Evolutionary conservation across 2,113 vertebrate genomes (phyloP), one percentile per base, ranked within the genome.

Genomic region (Phoxinus phoxinus): DNA sequence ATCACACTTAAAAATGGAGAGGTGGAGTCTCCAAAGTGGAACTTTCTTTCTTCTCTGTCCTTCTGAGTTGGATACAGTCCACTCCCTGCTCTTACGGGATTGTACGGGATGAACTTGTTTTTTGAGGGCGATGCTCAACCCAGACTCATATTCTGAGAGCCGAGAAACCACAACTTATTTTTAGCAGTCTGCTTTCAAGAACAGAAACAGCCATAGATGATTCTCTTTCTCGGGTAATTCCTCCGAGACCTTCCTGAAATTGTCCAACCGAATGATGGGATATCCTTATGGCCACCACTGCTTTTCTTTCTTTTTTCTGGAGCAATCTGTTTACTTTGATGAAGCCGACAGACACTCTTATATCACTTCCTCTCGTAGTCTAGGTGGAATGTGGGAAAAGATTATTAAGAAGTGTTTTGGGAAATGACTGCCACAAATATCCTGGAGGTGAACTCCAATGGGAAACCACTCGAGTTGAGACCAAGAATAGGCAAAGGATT

Each of bases 201-300:
- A 88, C 25, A 32, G 23, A 44, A 44, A 51, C 25, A n/a, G 3
- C 76, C 81, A 80, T 48, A 19, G 27, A 71, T 41, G 13, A 32
- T 69, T 56, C 9, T 59, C 32, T 73, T 69, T 53, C 19, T 67
- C 69, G 75, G 67, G 67, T 87, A 83, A 83, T 58, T 83, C 73
- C 79, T 56, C 17, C 3, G 35, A 37, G 48, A 6, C 30, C 59
- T 71, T 48, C 46, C n/a, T 59, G 63, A 84, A 46, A 56, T 35
- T 85, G 48, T 69, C 35, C 56, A 51, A n/a, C 46, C 41, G 79
- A 88, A 90, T 92, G 87, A 89, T 88, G 91, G 92, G 91, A 93
- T 90, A 89, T 93, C 90, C 91, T 86, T 86, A 46, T 84, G 76
- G 58, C 44, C 6, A 76, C 82, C 83, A 78, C 48, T 75, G 65